Base-by-base conservation (phyloP, 2,888 invertebrate species). In the Limenitis camilla region DNA sequence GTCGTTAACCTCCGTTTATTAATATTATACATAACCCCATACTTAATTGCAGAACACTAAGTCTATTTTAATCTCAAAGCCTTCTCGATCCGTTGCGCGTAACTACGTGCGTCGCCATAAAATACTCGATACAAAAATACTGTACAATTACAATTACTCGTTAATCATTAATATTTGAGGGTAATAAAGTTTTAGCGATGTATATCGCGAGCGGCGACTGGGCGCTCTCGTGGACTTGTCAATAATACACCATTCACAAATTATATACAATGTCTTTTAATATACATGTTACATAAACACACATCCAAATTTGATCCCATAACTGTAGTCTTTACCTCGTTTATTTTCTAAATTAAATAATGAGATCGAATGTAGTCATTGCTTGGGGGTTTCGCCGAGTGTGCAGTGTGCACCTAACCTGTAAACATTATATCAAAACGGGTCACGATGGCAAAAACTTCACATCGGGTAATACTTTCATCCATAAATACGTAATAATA, bases 281-380 rank as follows among this genome's bases (percentile, higher is more conserved):
- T 81, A 78, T 83, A 84, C 81, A 85, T 79, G 82, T 79, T 79
- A 81, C 82, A 72, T 81, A 78, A 81, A 82, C 85, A 85, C 85
- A 84, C 85, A 82, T 84, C 78, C 80, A 82, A 84, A 84, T 85
- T 86, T 86, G 84, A 81, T 85, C 86, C 86, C 86, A 79, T 83
- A 81, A 52, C 81, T 84, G 84, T 83, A 86, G 86, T 85, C 85
- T 86, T 86, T 84, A 84, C 78, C 86, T 86, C 85, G 77, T 81
- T 78, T 81, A 81, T 78, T 85, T 84, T 84, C 84, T 85, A 84
- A 82, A 83, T 86, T 84, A 87, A 85, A 85, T 86, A 84, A 84
- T 87, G 86, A 87, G 86, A 87, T 87, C 86, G 81, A 81, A 84
- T 81, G 76, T 81, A 82, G 79, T 81, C 78, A 72, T 76, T 82